Evolutionary conservation across 2,797 vertebrate genomes (phyloP), one percentile per base, ranked within the genome.

Genomic region (Oreortyx pictus): DNA sequence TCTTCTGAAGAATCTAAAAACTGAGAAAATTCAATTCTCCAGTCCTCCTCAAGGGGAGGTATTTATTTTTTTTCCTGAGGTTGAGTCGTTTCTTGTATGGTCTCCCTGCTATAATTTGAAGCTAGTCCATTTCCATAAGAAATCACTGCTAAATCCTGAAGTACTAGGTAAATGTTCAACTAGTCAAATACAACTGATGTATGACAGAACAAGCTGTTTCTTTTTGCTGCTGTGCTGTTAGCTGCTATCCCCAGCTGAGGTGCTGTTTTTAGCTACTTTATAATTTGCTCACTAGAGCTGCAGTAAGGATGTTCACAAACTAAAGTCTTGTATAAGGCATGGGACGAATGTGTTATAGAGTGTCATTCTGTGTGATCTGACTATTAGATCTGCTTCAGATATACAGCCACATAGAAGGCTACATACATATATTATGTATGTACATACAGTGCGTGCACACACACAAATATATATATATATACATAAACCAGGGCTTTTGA

Each of bases 151-250:
- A 60, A 11, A 50, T 46, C 31, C 56, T 71, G 68, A 41, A 82
- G 67, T 60, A 91, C 71, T 60, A 91, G 67, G 56, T 19, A 82
- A 91, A 64, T 66, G 50, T 70, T 93, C 64, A 57, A 71, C 86
- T 67, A 82, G 83, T 90, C 71, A 84, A 86, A 44, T 79, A 82
- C 64, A 84, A 50, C 83, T 67, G 90, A 90, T 60, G 71, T 47
- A 88, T 88, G 71, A 66, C 56, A 77, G 52, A 90, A 76, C 92
- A 91, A 79, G 64, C 67, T 93, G 74, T 59, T 90, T 79, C 41
- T 79, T 90, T 73, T 66, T 67, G 41, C 65, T 90, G 12, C 31
- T 60, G 9, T 52, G 33, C 22, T 91, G 81, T 73, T 78, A 64
- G 64, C 86, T 94, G 56, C 24, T 23, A 37, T 84, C 78, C 88